Conservation (phyloP, 2,797 vertebrate species). For the Bothrops alternatus region DNA sequence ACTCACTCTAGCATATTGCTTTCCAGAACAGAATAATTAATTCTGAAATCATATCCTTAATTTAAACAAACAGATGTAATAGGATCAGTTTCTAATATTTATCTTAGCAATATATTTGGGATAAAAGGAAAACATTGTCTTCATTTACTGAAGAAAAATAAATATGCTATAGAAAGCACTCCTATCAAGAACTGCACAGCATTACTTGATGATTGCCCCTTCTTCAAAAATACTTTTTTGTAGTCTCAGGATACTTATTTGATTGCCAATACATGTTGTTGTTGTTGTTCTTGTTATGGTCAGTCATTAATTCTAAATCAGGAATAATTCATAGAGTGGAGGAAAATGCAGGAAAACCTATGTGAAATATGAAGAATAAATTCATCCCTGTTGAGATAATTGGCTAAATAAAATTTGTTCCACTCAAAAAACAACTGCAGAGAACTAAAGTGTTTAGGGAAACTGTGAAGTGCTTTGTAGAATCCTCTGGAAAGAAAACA, state of each 20-base stretch:
- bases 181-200: background rate
- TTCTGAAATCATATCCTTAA: background rate
- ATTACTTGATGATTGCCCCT: background rate
- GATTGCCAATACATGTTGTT: background rate
- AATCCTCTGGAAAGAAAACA: background rate
- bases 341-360: background rate
- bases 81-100: slow-evolving; percentile 5
- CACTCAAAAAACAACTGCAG: background rate
- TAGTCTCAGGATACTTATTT: background rate
- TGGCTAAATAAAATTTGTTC: slow-evolving; percentile 7
- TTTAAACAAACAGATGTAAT: slow-evolving; percentile 2
- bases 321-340: background rate
- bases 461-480: slow-evolving; percentile 2
- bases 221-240: background rate
- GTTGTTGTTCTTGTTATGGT: background rate
- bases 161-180: background rate
- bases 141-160: background rate
- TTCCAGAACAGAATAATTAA: background rate
- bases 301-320: background rate
- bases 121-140: background rate
- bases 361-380: background rate
- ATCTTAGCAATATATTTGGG: rapidly evolving
- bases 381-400: background rate
- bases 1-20: background rate
- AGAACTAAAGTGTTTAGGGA: slow-evolving; percentile 26